phyloP scores from a whole-genome alignment of 2,113 vertebrate species.

The Muntiacus muntjak region DNA sequence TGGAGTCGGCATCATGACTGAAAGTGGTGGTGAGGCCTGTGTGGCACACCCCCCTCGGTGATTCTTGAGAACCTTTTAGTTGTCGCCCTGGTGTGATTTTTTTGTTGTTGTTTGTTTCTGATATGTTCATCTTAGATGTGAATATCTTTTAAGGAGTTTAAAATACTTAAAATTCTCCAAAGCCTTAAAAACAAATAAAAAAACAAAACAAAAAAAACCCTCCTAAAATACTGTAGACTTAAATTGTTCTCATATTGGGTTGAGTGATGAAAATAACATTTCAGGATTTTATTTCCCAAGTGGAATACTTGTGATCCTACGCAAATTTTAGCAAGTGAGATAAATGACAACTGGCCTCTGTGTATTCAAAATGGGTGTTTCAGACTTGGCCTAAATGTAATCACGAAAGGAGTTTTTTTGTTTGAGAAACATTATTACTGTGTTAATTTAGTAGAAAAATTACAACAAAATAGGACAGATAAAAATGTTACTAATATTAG shows the following conservation, averaged over 20 bases:
- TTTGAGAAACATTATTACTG: not conserved
- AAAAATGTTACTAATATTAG: not conserved
- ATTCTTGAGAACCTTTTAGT: not conserved
- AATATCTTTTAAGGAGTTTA: not conserved
- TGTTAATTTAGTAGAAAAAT: not conserved
- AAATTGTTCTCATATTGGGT: not conserved
- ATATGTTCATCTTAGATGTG: constrained; percentile 14
- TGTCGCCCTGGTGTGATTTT: not conserved
- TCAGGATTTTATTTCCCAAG: constrained; percentile 26
- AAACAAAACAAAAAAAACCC: not conserved
- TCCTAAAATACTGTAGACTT: not conserved
- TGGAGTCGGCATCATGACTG: not conserved
- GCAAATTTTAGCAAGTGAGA: not conserved
- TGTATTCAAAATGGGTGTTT: not conserved
- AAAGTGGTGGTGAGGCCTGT: not conserved
- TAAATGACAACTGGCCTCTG: not conserved
- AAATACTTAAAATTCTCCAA: constrained; percentile 17
- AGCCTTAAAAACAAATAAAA: not conserved
- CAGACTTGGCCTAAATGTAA: not conserved
- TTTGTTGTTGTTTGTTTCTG: not conserved
- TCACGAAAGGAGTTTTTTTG: not conserved
- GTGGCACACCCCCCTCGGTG: not conserved
- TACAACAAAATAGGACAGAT: not conserved
- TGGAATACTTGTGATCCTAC: constrained; percentile 7
- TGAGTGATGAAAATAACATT: constrained; percentile 4